A percentile compares a stretch with the other conserved stretches of the same genome.
These are phyloP conservation scores for Trochalopteron elliotii DNA, from an alignment of 2,113 vertebrate species.

Conservation along the genomic window DNA sequence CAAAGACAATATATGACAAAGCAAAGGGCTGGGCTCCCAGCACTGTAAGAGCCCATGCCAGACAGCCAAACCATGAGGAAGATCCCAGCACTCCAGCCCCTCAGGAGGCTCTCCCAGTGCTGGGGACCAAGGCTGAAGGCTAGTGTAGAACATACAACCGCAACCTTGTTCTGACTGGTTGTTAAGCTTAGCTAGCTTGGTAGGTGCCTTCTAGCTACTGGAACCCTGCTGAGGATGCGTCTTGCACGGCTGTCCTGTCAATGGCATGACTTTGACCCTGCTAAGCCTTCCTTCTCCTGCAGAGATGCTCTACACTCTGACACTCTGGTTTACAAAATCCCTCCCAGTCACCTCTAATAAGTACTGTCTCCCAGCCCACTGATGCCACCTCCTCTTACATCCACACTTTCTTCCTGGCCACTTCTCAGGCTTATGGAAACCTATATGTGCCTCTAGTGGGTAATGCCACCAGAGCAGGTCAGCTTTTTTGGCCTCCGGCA, in stretches of 20 bases:
- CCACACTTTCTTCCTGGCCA: neutral
- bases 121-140: neutral
- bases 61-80: neutral
- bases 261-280: neutral
- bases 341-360: neutral
- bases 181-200: neutral
- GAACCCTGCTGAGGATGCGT: neutral
- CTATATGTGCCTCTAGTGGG: neutral
- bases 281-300: neutral
- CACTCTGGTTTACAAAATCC: neutral
- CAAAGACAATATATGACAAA: neutral
- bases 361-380: neutral
- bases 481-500: neutral
- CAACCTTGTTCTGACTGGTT: neutral
- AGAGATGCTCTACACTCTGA: neutral
- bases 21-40: neutral
- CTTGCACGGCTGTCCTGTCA: rapidly evolving
- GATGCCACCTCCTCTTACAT: neutral
- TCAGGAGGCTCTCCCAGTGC: neutral
- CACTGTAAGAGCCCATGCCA: neutral
- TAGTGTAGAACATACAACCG: neutral
- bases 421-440: neutral
- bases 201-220: neutral
- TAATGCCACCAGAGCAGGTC: neutral
- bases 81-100: neutral